phyloP scores from a whole-genome alignment of 23 tunicate species.

The Styela plicata region DNA sequence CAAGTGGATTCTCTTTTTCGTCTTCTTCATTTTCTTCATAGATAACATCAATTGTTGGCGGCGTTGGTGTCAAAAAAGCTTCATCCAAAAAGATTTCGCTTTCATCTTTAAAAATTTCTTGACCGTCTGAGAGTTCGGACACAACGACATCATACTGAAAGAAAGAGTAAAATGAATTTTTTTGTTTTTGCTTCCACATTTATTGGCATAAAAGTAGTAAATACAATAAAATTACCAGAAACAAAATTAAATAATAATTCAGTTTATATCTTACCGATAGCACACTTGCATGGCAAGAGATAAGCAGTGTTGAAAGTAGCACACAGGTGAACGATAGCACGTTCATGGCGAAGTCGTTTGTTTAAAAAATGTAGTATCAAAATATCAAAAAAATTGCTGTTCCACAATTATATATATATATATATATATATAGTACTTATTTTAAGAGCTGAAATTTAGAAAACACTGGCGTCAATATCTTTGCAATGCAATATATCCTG shows the following conservation, averaged over 20 bases:
- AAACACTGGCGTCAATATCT: too few relatives aligned
- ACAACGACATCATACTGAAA: constrained; percentile 21
- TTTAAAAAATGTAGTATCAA: too few relatives aligned
- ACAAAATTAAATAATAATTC: too few relatives aligned
- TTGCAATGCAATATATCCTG: too few relatives aligned
- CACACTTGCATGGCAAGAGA: background rate
- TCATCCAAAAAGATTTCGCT: constrained; percentile 18
- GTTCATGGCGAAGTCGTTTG: background rate
- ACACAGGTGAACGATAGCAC: background rate
- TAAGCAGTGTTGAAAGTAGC: background rate
- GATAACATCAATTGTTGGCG: background rate
- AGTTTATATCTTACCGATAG: background rate
- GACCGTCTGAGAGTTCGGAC: constrained; percentile 7
- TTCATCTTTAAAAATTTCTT: constrained; percentile 1
- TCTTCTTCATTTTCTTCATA: background rate
- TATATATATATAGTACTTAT: too few relatives aligned
- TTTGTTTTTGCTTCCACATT: too few relatives aligned
- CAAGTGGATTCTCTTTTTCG: background rate
- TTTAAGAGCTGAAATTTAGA: too few relatives aligned
- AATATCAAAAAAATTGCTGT: too few relatives aligned
- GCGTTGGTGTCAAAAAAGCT: background rate
- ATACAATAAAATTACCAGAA: too few relatives aligned
- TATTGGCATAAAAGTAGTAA: too few relatives aligned
- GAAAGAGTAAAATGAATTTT: background rate
- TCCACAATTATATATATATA: too few relatives aligned